Evolutionary conservation across 2,797 vertebrate genomes (phyloP), one percentile per base, ranked within the genome.

Genomic region (Hippoglossus hippoglossus): DNA sequence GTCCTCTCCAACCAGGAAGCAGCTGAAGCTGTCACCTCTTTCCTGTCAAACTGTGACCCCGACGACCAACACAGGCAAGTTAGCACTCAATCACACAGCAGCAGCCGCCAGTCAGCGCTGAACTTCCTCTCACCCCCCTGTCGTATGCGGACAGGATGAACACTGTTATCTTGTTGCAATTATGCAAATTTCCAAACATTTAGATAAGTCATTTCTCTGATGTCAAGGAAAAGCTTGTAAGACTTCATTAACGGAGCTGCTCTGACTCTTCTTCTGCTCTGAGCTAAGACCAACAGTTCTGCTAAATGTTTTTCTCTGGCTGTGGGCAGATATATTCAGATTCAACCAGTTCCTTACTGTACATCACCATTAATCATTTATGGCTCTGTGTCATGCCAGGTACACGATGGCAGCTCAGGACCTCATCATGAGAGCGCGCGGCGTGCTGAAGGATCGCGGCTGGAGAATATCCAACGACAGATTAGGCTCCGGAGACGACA

Each of bases 341-440:
- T 66, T 31, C 16, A 19, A 51, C 5, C 19, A 13, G 44, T 55
- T 69, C 53, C 13, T 60, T 19, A 3, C 24, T 52, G 46, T 28
- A 10, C 50, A 9, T 72, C 52, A 2, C 28, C 21, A 31, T 22
- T 79, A n/a, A 53, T 65, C 31, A 31, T 62, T 44, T 25, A 39
- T 71, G 21, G 5, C 22, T 54, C 57, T 51, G 7, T 66, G 4
- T 73, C 50, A 10, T 54, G 22, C 51, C 91, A 99, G 98, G 94
- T 99, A 99, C 94, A 99, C 97, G 0, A 93, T 98, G 96, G 97
- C 96, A 1, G 97, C 98, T 13, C 98, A 99, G 85, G 98, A 99
- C 90, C 94, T 99, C 80, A 95, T 99, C 73, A 99, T 99, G 97
- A 95, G 95, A 67, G 98, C 98, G 1, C 92, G 98, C 0, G 98